Base-by-base conservation (phyloP, 2,797 vertebrate species). In the Galago senegalensis region DNA sequence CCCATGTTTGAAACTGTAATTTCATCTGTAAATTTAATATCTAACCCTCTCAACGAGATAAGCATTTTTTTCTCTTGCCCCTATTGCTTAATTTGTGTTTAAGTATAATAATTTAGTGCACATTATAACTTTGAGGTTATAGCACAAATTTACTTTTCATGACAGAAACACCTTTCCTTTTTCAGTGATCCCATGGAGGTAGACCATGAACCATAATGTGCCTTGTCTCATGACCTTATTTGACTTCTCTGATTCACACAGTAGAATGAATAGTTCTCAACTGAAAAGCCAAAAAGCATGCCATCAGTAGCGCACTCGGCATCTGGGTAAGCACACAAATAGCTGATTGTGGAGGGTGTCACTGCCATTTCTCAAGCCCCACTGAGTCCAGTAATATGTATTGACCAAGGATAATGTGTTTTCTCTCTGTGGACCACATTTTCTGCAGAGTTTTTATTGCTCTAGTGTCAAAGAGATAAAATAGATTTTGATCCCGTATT, bases 291-390 rank as follows among this genome's bases (percentile, higher is more conserved):
- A 89, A 96, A 94, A 87, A 11, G 23, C 20, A 84, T 95, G 73
- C 81, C 94, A 94, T 92, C 73, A 31, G 72, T 82, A 37, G 72
- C 49, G 95, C 72, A 93, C 40, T 58, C 89, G 67, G 96, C 31
- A 89, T 97, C 86, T 72, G 58, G 31, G 87, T 96, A 98, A 98
- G 91, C 89, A 97, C 29, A 77, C 27, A 97, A 97, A 97, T 58
- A 94, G 95, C 97, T 97, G 3, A 97, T 97, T 97, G 92, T 25
- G 40, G 89, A 67, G n/a, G 46, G 11, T 96, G 69, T 97, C 80
- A 79, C 25, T 75, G 18, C 0, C 69, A 97, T 98, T 98, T 97
- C 97, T 98, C 92, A 98, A 96, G 61, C 65, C 95, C 40, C 73
- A 89, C 76, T 97, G 86, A 86, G 90, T 53, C 69, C 84, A 94